A percentile compares a stretch with the other conserved stretches of the same genome.
phyloP scores from a whole-genome alignment of 2,797 vertebrate species.

The Phaenicophaeus curvirostris region DNA sequence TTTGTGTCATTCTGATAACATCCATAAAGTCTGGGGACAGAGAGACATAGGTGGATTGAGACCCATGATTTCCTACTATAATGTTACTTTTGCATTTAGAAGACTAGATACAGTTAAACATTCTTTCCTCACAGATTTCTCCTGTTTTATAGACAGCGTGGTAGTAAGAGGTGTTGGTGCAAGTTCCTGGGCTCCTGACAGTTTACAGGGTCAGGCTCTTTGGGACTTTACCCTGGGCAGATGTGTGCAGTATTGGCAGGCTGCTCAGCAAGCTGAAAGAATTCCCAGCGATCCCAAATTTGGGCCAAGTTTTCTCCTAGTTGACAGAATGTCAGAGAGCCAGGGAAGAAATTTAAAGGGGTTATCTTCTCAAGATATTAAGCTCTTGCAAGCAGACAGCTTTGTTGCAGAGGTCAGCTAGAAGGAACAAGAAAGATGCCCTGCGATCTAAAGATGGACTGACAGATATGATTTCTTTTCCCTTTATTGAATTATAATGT shows the following conservation, averaged over 20 bases:
- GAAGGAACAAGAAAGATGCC: slow-evolving; percentile 18
- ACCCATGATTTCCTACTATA: accelerated
- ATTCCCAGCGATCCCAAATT: slow-evolving; percentile 39
- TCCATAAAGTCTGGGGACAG: neutral
- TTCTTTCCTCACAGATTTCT: neutral
- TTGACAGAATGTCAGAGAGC: slow-evolving; percentile 57
- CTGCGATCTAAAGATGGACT: slow-evolving; percentile 53
- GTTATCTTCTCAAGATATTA: slow-evolving; percentile 61
- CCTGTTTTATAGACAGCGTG: neutral
- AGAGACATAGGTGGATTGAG: neutral
- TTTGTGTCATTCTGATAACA: accelerated
- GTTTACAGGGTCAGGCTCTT: neutral
- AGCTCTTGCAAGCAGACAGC: slow-evolving; percentile 56
- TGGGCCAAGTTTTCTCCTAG: slow-evolving; percentile 29
- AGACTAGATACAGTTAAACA: neutral
- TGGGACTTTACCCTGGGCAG: neutral
- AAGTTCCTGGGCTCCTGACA: neutral
- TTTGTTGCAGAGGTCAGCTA: slow-evolving; percentile 64
- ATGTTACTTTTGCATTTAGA: accelerated
- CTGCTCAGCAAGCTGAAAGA: neutral
- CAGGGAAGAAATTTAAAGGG: slow-evolving; percentile 39
- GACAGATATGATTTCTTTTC: slow-evolving; percentile 63
- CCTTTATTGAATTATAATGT: slow-evolving; percentile 61
- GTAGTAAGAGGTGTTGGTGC: neutral
- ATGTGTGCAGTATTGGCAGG: neutral